Evolutionary conservation across 2,888 invertebrate genomes (phyloP).

Genomic region (Cancer borealis): DNA sequence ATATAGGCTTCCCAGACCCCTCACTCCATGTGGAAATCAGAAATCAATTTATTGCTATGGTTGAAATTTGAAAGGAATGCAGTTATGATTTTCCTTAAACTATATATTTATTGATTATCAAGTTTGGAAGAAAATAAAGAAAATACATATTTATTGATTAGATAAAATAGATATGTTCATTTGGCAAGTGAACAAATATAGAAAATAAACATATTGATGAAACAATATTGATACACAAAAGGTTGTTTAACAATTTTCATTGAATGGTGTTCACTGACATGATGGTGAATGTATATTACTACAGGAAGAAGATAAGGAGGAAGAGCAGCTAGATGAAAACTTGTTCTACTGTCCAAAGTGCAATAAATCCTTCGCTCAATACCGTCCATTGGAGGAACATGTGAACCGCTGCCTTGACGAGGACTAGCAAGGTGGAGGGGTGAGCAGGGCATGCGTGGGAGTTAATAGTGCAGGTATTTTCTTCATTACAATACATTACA

Average conservation of each 20-base stretch:
- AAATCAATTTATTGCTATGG: not conserved
- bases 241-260: not conserved
- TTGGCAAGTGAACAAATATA: not conserved
- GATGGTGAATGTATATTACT: not conserved
- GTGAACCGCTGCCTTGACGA: constrained; percentile 81
- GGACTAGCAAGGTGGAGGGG: constrained; percentile 56
- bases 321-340: constrained; percentile 77
- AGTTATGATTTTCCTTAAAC: not conserved
- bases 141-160: not conserved
- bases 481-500: not conserved
- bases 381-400: constrained; percentile 83
- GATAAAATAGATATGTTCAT: not conserved
- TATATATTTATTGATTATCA: not conserved
- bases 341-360: constrained; percentile 84
- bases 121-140: not conserved
- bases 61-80: not conserved
- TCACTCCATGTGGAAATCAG: not conserved
- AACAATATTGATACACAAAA: not conserved
- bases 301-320: constrained; percentile 73
- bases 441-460: not conserved
- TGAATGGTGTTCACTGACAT: not conserved
- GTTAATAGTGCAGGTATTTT: not conserved
- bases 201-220: not conserved
- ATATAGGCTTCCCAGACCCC: not conserved
- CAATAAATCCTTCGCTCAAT: constrained; percentile 82